phyloP scores from a whole-genome alignment of 2,797 vertebrate species.

The Mustela erminea region DNA sequence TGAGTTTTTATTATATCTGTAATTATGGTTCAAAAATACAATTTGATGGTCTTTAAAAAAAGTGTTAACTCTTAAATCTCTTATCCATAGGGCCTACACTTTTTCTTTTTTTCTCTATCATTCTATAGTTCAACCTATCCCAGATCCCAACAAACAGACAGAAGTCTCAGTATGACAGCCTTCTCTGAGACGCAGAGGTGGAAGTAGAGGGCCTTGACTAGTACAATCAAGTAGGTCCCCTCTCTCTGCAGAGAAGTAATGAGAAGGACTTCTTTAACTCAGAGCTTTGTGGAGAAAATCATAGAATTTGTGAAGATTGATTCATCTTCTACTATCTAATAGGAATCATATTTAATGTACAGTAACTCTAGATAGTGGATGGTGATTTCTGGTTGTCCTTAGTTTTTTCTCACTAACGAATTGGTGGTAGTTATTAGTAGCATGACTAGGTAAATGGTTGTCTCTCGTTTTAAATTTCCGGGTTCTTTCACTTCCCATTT shows the following conservation, averaged over 20 bases:
- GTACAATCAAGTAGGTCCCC: background rate
- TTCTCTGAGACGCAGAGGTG: background rate
- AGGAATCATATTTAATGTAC: background rate
- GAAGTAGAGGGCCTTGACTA: background rate
- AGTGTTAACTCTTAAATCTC: constrained; percentile 54
- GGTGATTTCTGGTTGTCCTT: background rate
- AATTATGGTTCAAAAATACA: constrained; percentile 65
- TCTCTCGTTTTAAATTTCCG: background rate
- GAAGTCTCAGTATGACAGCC: background rate
- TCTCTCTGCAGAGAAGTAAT: background rate
- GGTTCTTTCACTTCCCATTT: background rate
- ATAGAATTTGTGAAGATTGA: background rate
- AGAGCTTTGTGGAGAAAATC: background rate
- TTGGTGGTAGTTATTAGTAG: background rate
- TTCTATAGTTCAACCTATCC: background rate
- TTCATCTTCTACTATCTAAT: background rate
- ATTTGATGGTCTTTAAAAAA: constrained; percentile 28
- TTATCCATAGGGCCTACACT: background rate
- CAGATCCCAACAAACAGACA: background rate
- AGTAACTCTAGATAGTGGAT: background rate
- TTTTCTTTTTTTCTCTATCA: background rate
- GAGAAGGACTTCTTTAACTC: background rate
- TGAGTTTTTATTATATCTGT: constrained; percentile 72
- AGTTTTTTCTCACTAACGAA: background rate
- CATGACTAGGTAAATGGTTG: background rate